Evolutionary conservation across 1,140 invertebrate genomes (phyloP), one percentile per base, ranked within the genome.

Genomic region (Listronotus bonariensis): DNA sequence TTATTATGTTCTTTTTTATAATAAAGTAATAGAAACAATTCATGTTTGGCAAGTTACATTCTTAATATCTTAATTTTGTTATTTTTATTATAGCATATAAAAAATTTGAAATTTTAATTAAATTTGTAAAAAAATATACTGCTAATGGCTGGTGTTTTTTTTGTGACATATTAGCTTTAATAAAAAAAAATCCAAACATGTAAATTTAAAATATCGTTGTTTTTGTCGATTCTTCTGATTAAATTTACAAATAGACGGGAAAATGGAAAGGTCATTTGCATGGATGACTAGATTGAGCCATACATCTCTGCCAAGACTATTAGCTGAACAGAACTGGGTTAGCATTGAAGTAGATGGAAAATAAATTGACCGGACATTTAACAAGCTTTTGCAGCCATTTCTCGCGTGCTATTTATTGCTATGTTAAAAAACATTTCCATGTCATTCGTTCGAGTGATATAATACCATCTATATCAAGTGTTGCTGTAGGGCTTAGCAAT

Each of bases 181-280:
- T n/a, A n/a, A n/a, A n/a, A 59, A 48, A 31, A 18, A 49, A 36
- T 17, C 41, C 10, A 17, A 18, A 51, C 12, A 17, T 31, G 15
- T 8, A 31, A 63, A 52, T 20, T 12, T 51, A 60, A 60, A 60
- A 51, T 51, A 60, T 32, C 46, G 48, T 20, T 46, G 11, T 18
- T 63, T 63, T 62, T 61, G 46, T 41, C 58, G 38, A 11, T 32
- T 20, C 52, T 36, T n/a, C 40, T 65, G 63, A 65, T 65, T 57
- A 48, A 65, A 54, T 65, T 65, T 55, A 46, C 54, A 58, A 65
- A 65, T 65, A 65, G 54, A 52, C 46, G 45, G 48, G 54, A 65
- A 59, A 65, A 58, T 65, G 54, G 63, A 65, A 58, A 65, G 54
- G 63, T 58, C 63, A 65, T 65, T 65, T 65, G 63, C 63, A 65